Conservation (phyloP, 2,888 invertebrate genomes). For the Athalia cordata region DNA sequence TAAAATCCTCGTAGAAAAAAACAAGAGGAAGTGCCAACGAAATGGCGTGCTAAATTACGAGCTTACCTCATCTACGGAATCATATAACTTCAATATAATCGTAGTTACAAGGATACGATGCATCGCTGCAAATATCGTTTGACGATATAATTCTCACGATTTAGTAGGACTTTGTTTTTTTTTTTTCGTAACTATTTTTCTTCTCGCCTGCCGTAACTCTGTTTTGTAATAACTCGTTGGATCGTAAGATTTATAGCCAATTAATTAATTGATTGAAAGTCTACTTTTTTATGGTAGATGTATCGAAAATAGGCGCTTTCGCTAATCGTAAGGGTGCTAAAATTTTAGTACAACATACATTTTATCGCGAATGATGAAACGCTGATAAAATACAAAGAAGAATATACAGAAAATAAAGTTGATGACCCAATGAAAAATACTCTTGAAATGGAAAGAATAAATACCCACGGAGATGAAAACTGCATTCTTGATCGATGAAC, state of each 20-base stretch:
- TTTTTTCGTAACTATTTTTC: neutral
- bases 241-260: too few relatives aligned
- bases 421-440: neutral
- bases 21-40: neutral
- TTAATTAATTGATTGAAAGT: too few relatives aligned
- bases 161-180: neutral
- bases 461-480: conserved; percentile 51
- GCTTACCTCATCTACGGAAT: conserved; percentile 37
- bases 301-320: neutral
- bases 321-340: too few relatives aligned
- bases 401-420: conserved; percentile 17
- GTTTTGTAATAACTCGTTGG: too few relatives aligned
- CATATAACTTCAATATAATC: neutral
- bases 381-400: conserved; percentile 15
- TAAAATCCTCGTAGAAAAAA: neutral
- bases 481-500: conserved; percentile 63
- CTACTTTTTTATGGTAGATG: neutral
- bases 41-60: conserved; percentile 43
- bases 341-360: too few relatives aligned
- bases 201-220: neutral
- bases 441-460: conserved; percentile 15
- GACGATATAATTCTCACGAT: neutral
- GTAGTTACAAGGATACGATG: neutral
- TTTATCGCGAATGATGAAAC: conserved; percentile 22
- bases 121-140: neutral